Evolutionary conservation across 2,888 invertebrate species (phyloP), one percentile per base, ranked within the genome.

Genomic region (Incurvaria masculella): DNA sequence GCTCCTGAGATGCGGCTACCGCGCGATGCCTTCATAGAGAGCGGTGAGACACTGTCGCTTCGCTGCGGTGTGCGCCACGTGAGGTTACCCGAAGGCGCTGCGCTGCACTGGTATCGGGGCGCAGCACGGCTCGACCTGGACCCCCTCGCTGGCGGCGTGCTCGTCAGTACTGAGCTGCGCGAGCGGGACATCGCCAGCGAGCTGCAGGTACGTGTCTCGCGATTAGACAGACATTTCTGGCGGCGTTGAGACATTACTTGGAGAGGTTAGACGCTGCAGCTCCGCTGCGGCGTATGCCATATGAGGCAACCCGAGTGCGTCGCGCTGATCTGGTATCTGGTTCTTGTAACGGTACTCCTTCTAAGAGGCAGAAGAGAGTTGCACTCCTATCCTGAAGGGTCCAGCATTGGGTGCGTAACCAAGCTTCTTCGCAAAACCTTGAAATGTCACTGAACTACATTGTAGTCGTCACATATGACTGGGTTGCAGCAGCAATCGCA

Each of bases 171-270:
- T 10, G 23, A 23, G 23, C 23, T 23, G 23, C 23, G 23, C 10
- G 23, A 23, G 23, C 23, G 23, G 10, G 23, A 23, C 23, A 23
- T 23, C 5, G 10, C 23, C 10, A 23, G 23, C 23, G 23, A 23
- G 23, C 23, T 23, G 10, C 23, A 23, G 23, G 23, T 23, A 23
- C 10, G 23, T 10, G 5, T 10, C 23, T 23, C 10, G 4, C 23
- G 10, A 23, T 23, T 6, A 23, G n/a, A n/a, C n/a, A n/a, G n/a
- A n/a, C n/a, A n/a, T n/a, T n/a, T n/a, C n/a, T n/a, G n/a, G n/a
- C n/a, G n/a, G n/a, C n/a, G n/a, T n/a, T n/a, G 76, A 78, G 54
- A 68, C 73, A 1, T 78, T 76, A 49, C 58, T 78, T 1, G 76
- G 76, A 51, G 71, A 67, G 76, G 75, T 1, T 75, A 75, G 53